Evolutionary conservation across 1,140 invertebrate genomes (phyloP), one percentile per base, ranked within the genome.

Genomic region (Ceratina australensis): DNA sequence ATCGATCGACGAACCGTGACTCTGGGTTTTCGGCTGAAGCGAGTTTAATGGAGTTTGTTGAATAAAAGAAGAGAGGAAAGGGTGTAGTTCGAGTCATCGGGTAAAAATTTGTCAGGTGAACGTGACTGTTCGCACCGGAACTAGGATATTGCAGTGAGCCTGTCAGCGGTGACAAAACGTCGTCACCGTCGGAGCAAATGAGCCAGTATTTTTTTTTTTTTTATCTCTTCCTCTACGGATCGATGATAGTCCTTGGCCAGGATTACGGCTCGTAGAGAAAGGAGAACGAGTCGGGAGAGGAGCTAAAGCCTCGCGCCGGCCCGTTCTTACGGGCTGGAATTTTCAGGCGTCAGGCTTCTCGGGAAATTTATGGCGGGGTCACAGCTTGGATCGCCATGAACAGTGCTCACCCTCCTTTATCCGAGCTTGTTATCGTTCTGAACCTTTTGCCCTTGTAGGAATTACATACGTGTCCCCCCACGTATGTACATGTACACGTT

Each of bases 381-480:
- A 86, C 84, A 86, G 85, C 84, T 86, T 86, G 85, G 85, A 86
- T 86, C 85, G 84, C 81, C 84, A 83, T 86, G 84, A 85, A 86
- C 84, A 83, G 80, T 78, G 78, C 82, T 82, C 76, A 79, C 73
- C 77, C 84, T 83, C 84, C 84, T 84, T 84, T 86, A 86, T 78
- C 85, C 78, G 57, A 59, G 67, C 83, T 85, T 84, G 83, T 85
- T 85, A 85, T 85, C 83, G 83, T 84, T 79, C 79, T 73, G 72
- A 84, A 85, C 82, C 83, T 85, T 76, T 85, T 63, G 82, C 59
- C 72, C 82, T 68, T 75, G 68, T 78, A 83, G 76, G 82, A 83
- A 82, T 83, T 80, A 84, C 82, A 72, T 73, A 79, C 81, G 50
- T 74, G 49, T 80, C 72, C 59, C 16, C 16, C 18, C 20, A 8